Base-by-base conservation (phyloP, 1,140 invertebrate genomes). In the Cepaea nemoralis region DNA sequence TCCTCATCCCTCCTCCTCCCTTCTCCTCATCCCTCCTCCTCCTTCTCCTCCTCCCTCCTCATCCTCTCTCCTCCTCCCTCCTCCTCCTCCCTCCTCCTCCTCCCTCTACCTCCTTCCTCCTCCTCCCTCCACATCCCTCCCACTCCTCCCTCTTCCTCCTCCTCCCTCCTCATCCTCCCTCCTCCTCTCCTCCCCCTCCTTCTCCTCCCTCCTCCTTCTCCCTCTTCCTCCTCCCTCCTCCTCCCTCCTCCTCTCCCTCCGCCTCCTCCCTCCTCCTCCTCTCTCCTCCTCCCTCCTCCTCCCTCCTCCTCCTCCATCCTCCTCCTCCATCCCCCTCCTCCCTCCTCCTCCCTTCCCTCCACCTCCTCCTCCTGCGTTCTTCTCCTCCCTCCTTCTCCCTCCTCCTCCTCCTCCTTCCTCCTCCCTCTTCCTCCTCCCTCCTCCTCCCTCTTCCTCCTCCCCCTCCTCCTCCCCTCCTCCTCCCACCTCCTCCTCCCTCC, bases 301-400 rank as follows among this genome's bases (percentile, higher is more conserved):
- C 63, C 12, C 63, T 67, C 63, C n/a, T 10, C n/a, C 63, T 67
- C 63, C 19, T 19, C 19, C 19, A 10, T 19, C 19, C 42, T 45
- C 42, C 19, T 19, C 19, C 42, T 45, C 42, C n/a, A 8, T 67
- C 24, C n/a, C 63, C 24, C n/a, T 67, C 63, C n/a, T 24, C n/a
- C n/a, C n/a, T n/a, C n/a, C 24, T 67, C 63, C n/a, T 35, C n/a
- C 63, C n/a, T n/a, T 35, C 63, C n/a, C 63, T 67, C 63, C n/a
- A 8, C n/a, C 63, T 67, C 63, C n/a, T n/a, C n/a, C 63, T 67
- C 63, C n/a, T 10, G 8, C 24, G 8, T 35, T 67, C 63, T 67
- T n/a, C n/a, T n/a, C n/a, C 63, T 31, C 63, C n/a, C 63, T 31
- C 63, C n/a, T n/a, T 31, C 63, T 67, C 63, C n/a, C 63, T 67